These are phyloP conservation scores for Chrysocyon brachyurus DNA, from an alignment of 2,797 vertebrate species.

Conservation along the genomic window DNA sequence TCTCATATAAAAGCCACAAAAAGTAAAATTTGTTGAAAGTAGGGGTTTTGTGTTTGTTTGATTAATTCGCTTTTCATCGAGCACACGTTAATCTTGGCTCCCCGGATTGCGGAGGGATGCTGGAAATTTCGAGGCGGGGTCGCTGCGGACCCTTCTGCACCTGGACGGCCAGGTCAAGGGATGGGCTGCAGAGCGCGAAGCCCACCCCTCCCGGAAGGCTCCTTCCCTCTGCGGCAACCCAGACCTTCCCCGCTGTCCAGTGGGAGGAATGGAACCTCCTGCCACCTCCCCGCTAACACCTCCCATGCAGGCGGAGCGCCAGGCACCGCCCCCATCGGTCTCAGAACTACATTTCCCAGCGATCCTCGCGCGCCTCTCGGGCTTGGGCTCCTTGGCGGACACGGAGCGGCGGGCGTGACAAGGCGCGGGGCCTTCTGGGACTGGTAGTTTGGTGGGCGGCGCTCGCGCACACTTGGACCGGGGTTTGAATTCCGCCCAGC, in stretches of 20 bases:
- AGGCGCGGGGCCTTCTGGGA: slow-evolving; percentile 25
- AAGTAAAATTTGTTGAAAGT: neutral
- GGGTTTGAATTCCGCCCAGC: slow-evolving; percentile 46
- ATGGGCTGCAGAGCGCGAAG: neutral
- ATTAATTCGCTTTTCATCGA: neutral
- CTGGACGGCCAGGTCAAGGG: neutral
- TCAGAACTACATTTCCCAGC: slow-evolving; percentile 59
- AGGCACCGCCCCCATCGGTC: neutral
- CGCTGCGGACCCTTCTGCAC: neutral
- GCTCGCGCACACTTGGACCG: neutral
- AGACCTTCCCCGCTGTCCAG: neutral
- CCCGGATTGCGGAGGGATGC: neutral
- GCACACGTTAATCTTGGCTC: neutral
- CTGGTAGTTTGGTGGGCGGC: neutral
- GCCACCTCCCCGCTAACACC: neutral
- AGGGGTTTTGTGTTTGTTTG: neutral
- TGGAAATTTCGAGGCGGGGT: neutral
- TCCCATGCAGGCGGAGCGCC: neutral
- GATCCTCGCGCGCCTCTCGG: neutral
- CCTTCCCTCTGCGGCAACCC: neutral
- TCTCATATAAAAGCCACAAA: neutral
- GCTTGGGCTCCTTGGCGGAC: neutral
- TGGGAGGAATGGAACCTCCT: neutral
- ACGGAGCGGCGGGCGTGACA: neutral
- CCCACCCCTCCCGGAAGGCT: fast-evolving